Percentiles rank a stretch among this genome's conserved stretches.
Conservation (phyloP, 53 echinoderm and acorn worm genomes). For the Hippasteria phrygiana region DNA sequence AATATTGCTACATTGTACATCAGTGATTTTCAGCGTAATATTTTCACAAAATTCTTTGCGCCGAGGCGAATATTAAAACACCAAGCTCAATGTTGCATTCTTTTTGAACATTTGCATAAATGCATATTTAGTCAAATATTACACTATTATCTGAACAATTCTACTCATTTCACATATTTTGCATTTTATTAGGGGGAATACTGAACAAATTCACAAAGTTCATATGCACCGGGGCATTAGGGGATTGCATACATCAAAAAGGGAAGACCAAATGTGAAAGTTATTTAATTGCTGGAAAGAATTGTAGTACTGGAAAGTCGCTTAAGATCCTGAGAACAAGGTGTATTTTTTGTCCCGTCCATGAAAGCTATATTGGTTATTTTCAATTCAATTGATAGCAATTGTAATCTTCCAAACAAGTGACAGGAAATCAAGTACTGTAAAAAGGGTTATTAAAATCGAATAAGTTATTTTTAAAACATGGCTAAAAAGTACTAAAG, state of each 20-base stretch:
- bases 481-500: background rate
- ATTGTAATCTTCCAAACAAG: too few relatives aligned
- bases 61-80: background rate
- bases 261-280: conserved; percentile 32
- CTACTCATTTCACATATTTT: background rate
- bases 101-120: conserved; percentile 7
- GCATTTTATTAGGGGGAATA: background rate
- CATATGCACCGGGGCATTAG: background rate
- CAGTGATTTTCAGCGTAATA: background rate
- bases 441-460: too few relatives aligned
- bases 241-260: conserved; percentile 17
- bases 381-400: too few relatives aligned
- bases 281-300: conserved; percentile 19
- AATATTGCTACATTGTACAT: background rate
- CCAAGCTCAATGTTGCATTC: too few relatives aligned
- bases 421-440: too few relatives aligned
- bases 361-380: too few relatives aligned
- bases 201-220: background rate
- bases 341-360: background rate
- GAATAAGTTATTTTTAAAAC: too few relatives aligned
- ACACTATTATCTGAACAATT: background rate
- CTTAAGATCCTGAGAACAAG: conserved; percentile 16
- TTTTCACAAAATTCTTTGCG: background rate
- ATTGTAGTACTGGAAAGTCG: conserved; percentile 31
- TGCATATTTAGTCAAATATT: background rate